Evolutionary conservation across 2,888 invertebrate genomes (phyloP).

Genomic region (Odontocolon sp.): DNA sequence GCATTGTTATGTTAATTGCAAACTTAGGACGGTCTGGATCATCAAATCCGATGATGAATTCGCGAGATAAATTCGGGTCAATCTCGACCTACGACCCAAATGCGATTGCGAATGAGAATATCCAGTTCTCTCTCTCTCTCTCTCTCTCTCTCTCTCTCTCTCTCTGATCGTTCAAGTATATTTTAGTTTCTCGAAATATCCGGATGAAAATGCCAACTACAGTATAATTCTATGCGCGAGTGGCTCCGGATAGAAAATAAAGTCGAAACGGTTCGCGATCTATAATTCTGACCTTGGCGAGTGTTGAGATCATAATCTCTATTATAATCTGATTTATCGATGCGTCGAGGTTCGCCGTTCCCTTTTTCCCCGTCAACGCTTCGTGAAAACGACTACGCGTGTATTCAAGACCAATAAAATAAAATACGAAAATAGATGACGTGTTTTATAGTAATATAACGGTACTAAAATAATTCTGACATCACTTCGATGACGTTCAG

Average conservation of each 20-base stretch:
- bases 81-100: slow-evolving; percentile 28
- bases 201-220: no score
- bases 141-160: no score
- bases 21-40: slow-evolving; percentile 60
- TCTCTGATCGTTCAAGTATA: no score
- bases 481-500: slow-evolving; percentile 50
- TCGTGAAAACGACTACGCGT: background rate
- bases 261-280: background rate
- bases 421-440: slow-evolving; percentile 24
- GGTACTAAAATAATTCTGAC: slow-evolving; percentile 54
- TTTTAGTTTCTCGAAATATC: no score
- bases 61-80: slow-evolving; percentile 53
- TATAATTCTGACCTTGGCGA: background rate
- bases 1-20: slow-evolving; percentile 73
- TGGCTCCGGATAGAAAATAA: no score
- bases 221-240: no score
- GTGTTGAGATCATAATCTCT: slow-evolving; percentile 20
- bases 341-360: slow-evolving; percentile 2
- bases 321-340: background rate
- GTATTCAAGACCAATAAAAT: background rate
- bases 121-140: no score
- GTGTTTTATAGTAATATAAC: background rate
- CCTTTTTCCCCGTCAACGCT: background rate
- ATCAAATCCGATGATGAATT: slow-evolving; percentile 62
- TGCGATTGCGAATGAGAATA: slow-evolving; percentile 12